phyloP scores from a whole-genome alignment of 2,113 vertebrate genomes.

The Microtus pennsylvanicus region DNA sequence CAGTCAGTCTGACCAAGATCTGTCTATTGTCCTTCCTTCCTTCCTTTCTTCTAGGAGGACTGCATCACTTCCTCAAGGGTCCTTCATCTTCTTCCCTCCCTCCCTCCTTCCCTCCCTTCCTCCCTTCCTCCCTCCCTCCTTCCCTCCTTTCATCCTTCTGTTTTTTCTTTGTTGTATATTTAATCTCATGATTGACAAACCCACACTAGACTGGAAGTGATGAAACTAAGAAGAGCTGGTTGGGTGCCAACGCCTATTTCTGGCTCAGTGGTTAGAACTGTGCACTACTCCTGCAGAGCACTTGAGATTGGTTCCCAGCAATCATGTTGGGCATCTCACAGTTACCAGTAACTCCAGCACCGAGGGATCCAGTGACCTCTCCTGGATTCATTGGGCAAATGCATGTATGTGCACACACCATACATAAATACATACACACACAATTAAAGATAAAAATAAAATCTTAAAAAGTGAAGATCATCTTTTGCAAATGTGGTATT shows the following conservation, averaged over 20 bases:
- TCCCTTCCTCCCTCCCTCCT: neutral
- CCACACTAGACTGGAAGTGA: slow-evolving; percentile 47
- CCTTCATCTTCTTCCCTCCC: neutral
- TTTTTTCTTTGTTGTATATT: neutral
- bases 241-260: neutral
- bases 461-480: neutral
- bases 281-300: neutral
- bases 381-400: too few relatives aligned
- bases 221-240: neutral
- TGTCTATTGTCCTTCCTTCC: neutral
- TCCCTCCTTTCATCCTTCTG: accelerated
- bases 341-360: neutral
- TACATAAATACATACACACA: neutral
- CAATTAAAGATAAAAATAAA: neutral
- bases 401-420: neutral
- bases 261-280: neutral
- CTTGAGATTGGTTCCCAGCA: too few relatives aligned
- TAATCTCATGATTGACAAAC: slow-evolving; percentile 41
- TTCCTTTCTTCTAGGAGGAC: too few relatives aligned
- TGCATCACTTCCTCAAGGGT: too few relatives aligned
- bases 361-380: neutral
- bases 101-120: accelerated
- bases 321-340: too few relatives aligned
- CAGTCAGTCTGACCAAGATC: neutral
- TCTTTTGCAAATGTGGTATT: slow-evolving; percentile 2